phyloP scores from a whole-genome alignment of 2,797 vertebrate genomes.

The Philypnodon macrostomus region DNA sequence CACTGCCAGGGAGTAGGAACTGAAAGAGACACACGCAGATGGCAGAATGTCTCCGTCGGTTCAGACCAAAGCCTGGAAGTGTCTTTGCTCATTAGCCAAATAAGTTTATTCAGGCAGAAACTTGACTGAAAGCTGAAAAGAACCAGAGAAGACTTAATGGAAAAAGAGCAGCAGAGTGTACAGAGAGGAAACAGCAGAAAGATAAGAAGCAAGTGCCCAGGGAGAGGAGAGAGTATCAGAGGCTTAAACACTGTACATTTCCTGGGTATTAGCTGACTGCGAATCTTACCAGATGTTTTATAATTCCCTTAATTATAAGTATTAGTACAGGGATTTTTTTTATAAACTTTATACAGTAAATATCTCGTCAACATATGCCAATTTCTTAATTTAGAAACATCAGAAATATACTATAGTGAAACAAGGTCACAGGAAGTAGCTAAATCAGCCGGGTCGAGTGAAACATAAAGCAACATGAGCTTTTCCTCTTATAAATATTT shows the following conservation, averaged over 20 bases:
- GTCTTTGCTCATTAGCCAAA: conserved; percentile 66
- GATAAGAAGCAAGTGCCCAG: conserved; percentile 32
- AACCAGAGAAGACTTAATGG: neutral
- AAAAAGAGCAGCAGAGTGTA: neutral
- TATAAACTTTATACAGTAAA: too few species aligned
- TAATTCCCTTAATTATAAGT: too few species aligned
- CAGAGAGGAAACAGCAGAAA: conserved; percentile 8
- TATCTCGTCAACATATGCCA: too few species aligned
- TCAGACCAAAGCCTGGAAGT: conserved; percentile 66
- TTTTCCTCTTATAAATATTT: too few species aligned
- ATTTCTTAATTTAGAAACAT: too few species aligned
- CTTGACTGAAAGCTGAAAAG: conserved; percentile 20
- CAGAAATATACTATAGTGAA: too few species aligned
- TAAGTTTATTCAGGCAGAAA: conserved; percentile 63
- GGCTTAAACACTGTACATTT: conserved; percentile 33
- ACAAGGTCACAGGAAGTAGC: too few species aligned
- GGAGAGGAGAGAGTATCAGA: conserved; percentile 22
- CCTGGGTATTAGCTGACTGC: conserved; percentile 20
- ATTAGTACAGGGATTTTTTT: too few species aligned
- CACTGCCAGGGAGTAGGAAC: conserved; percentile 18
- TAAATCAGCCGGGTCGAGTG: too few species aligned
- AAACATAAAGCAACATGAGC: too few species aligned
- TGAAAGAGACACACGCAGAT: conserved; percentile 48
- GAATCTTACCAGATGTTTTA: conserved; percentile 22
- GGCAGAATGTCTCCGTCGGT: conserved; percentile 38